A percentile compares a stretch with the other conserved stretches of the same genome.
phyloP scores from a whole-genome alignment of 1,140 invertebrate genomes.

The Melipona quadrifasciata region DNA sequence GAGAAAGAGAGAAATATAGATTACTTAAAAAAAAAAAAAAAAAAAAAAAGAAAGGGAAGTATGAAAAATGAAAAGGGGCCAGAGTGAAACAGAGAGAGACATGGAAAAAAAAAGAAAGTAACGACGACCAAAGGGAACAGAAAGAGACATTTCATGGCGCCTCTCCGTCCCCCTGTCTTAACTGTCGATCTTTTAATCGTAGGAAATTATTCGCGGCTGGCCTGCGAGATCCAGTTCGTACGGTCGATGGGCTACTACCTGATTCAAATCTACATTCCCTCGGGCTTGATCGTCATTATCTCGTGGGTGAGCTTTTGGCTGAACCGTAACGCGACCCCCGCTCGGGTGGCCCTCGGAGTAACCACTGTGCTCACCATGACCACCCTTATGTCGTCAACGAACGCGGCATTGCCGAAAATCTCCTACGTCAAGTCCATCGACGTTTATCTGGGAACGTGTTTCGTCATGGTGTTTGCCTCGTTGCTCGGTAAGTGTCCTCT shows the following conservation, averaged over 20 bases:
- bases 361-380: constrained; percentile 99
- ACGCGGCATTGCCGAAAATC: constrained; percentile 98
- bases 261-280: constrained; percentile 99
- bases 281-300: constrained; percentile 99
- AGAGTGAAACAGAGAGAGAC: constrained; percentile 30
- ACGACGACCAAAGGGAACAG: constrained; percentile 31
- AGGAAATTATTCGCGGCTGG: constrained; percentile 99
- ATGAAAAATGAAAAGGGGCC: constrained; percentile 26
- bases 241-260: constrained; percentile 99
- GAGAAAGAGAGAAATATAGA: constrained; percentile 46
- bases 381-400: constrained; percentile 99
- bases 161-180: constrained; percentile 68
- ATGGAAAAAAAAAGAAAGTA: constrained; percentile 40
- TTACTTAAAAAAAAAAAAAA: constrained; percentile 6
- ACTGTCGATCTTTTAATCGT: constrained; percentile 73
- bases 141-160: constrained; percentile 65
- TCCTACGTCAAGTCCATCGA: constrained; percentile 99
- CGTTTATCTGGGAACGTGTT: constrained; percentile 98
- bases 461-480: constrained; percentile 98
- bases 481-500: constrained; percentile 89
- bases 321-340: constrained; percentile 97
- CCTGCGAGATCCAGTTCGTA: constrained; percentile 98
- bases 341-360: constrained; percentile 97
- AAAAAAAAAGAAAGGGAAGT: constrained; percentile 37
- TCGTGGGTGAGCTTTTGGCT: constrained; percentile 99